Percentiles rank a stretch among this genome's conserved stretches.
Conservation (phyloP, 2,797 vertebrate species). For the Sebastolobus altivelis region DNA sequence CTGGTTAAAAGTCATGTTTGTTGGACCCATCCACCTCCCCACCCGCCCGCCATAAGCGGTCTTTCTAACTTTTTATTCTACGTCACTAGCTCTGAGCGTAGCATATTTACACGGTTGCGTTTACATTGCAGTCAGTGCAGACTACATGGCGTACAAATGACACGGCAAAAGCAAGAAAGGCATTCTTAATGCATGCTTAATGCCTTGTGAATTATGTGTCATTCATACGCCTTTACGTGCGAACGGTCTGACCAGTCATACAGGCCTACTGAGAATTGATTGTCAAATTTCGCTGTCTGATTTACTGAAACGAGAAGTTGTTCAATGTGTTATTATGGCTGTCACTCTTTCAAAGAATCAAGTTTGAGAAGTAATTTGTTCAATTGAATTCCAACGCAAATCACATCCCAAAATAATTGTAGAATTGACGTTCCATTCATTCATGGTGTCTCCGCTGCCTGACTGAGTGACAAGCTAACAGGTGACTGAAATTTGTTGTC, state of each 20-base stretch:
- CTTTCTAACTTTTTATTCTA: too few relatives aligned
- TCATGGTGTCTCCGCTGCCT: background rate
- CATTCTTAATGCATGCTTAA: too few relatives aligned
- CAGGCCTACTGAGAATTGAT: slow-evolving; percentile 6
- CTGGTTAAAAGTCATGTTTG: too few relatives aligned
- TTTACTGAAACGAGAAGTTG: slow-evolving; percentile 17
- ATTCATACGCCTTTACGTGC: too few relatives aligned
- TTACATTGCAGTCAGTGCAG: too few relatives aligned
- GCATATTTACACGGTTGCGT: too few relatives aligned
- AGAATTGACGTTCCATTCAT: background rate
- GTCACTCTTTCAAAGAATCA: background rate
- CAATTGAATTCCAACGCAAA: background rate
- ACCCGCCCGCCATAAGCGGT: too few relatives aligned
- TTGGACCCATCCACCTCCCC: too few relatives aligned
- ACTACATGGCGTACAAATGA: too few relatives aligned
- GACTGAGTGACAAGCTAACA: background rate
- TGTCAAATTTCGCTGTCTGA: slow-evolving; percentile 8
- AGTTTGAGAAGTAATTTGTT: slow-evolving; percentile 13
- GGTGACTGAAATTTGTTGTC: slow-evolving; percentile 1
- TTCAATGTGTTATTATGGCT: slow-evolving; percentile 4
- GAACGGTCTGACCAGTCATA: background rate
- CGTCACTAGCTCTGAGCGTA: too few relatives aligned
- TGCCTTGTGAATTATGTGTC: too few relatives aligned
- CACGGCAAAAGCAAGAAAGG: too few relatives aligned
- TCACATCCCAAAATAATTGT: background rate